Percentiles rank a stretch among this genome's conserved stretches.
phyloP scores from a whole-genome alignment of 2,888 invertebrate species.

The Machimus rusticus region DNA sequence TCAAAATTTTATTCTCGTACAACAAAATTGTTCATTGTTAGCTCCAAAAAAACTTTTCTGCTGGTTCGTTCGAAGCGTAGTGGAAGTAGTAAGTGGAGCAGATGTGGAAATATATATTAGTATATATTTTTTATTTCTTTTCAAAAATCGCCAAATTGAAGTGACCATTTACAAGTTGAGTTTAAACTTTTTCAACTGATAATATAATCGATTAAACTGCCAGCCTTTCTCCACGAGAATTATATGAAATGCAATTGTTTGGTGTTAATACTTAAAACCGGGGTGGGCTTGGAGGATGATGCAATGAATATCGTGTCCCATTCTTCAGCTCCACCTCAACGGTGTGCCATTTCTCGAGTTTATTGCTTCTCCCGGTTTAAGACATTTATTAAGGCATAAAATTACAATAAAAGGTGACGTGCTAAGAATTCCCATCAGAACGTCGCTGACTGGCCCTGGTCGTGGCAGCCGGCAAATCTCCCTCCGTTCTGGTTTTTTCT shows the following conservation, averaged over 20 bases:
- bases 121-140: neutral
- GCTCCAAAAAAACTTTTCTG: neutral
- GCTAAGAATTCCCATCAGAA: neutral
- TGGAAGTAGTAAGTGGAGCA: neutral
- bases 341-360: neutral
- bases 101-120: neutral
- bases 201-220: neutral
- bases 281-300: neutral
- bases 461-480: neutral
- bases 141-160: neutral
- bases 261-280: neutral
- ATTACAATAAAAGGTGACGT: constrained; percentile 32
- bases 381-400: constrained; percentile 32
- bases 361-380: neutral
- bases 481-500: neutral
- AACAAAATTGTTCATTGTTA: neutral
- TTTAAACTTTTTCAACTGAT: neutral
- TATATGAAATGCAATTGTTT: neutral
- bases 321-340: neutral
- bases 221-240: neutral
- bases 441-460: neutral
- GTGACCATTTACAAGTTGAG: neutral
- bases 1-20: neutral
- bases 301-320: neutral
- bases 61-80: neutral